Percentiles rank a stretch among this genome's conserved stretches.
These are phyloP conservation scores for Notodromas monacha DNA, from an alignment of 2,888 invertebrate genomes.

Conservation along the genomic window DNA sequence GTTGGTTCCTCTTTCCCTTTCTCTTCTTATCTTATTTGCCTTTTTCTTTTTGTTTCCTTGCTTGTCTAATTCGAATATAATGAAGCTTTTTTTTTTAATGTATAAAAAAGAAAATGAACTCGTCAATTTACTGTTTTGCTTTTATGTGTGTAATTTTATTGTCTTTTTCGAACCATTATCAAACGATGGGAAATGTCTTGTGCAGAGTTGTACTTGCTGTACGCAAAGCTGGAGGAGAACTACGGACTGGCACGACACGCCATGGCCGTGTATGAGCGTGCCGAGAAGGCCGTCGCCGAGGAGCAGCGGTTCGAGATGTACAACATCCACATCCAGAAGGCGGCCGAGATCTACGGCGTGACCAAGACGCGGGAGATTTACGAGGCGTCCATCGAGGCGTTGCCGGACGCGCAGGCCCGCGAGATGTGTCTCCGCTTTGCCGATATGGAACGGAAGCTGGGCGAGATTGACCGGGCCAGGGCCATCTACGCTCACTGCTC, in stretches of 20 bases:
- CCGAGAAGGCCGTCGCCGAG: conserved; percentile 59
- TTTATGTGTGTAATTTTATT: not conserved
- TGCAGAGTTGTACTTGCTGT: conserved; percentile 51
- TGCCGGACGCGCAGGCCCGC: conserved; percentile 58
- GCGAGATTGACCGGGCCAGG: conserved; percentile 85
- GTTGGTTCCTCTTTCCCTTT: conserved; percentile 14
- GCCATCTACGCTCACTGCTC: conserved; percentile 93
- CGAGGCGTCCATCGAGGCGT: conserved; percentile 76
- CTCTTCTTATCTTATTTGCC: conserved; percentile 5
- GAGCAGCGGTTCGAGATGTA: conserved; percentile 93
- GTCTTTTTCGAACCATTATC: too few species aligned
- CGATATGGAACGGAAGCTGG: conserved; percentile 88
- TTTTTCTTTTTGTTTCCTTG: too few species aligned
- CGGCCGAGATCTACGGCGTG: conserved; percentile 85
- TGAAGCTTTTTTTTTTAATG: too few species aligned
- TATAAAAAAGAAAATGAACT: too few species aligned
- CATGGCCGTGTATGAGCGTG: conserved; percentile 93
- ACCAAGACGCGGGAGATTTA: conserved; percentile 89
- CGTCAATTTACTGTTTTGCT: not conserved
- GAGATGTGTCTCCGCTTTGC: conserved; percentile 89
- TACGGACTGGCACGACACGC: conserved; percentile 89
- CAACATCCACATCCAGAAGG: conserved; percentile 91
- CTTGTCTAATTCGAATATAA: not conserved
- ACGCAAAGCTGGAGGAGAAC: conserved; percentile 92
- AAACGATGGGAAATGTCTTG: too few species aligned